A percentile compares a stretch with the other conserved stretches of the same genome.
Conservation (phyloP, 2,797 vertebrate species). For the Trachops cirrhosus region DNA sequence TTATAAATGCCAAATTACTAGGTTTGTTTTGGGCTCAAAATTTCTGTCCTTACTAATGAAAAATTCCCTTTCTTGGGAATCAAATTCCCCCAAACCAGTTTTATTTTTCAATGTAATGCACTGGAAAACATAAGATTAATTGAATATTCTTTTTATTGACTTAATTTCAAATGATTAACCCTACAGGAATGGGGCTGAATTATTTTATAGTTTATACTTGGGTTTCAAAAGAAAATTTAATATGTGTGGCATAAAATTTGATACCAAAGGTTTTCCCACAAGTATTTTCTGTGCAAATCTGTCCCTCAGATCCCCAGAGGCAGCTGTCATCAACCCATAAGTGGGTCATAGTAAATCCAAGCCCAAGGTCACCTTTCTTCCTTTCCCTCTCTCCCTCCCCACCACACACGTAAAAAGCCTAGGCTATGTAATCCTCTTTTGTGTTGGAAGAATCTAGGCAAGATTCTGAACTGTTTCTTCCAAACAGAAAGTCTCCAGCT, state of each 20-base stretch:
- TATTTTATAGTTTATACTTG: background rate
- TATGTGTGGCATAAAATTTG: background rate
- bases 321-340: background rate
- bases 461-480: background rate
- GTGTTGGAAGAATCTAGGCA: constrained; percentile 10
- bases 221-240: background rate
- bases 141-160: background rate
- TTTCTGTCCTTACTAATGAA: constrained; percentile 35
- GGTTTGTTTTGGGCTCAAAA: constrained; percentile 48
- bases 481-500: background rate
- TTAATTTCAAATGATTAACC: constrained; percentile 56
- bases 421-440: constrained; percentile 33
- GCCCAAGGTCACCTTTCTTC: constrained; percentile 40
- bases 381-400: background rate
- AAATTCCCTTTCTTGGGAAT: constrained; percentile 58
- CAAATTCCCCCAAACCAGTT: background rate
- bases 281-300: background rate
- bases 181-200: background rate
- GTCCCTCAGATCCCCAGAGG: background rate
- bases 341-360: constrained; percentile 22
- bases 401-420: background rate
- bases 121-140: constrained; percentile 25
- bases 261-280: background rate
- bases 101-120: constrained; percentile 20
- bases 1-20: constrained; percentile 44